These are phyloP conservation scores for Eupithecia subfuscata DNA, from an alignment of 2,888 invertebrate genomes.

Conservation along the genomic window DNA sequence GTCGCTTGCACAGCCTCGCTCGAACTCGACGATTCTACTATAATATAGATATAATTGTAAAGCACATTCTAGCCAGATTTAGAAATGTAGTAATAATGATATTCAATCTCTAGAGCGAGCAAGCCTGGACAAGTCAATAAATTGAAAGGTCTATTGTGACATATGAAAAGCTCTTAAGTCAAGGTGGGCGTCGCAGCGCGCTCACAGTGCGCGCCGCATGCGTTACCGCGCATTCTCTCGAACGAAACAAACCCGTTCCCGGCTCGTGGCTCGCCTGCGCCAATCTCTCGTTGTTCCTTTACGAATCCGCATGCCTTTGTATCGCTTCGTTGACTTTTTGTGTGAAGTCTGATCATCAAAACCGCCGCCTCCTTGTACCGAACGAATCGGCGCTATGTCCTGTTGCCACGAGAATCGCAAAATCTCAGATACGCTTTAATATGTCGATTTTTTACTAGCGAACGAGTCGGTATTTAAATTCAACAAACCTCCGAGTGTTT, in stretches of 20 bases:
- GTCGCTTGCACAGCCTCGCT: constrained; percentile 49
- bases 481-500: constrained; percentile 48
- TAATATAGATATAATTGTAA: constrained; percentile 26
- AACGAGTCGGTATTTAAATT: constrained; percentile 46
- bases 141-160: constrained; percentile 49
- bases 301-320: constrained; percentile 71
- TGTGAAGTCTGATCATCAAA: constrained; percentile 64
- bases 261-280: constrained; percentile 54
- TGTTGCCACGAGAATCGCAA: constrained; percentile 49
- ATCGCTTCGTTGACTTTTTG: constrained; percentile 68
- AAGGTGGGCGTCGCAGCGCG: constrained; percentile 55
- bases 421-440: constrained; percentile 42
- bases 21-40: constrained; percentile 19
- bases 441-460: constrained; percentile 38
- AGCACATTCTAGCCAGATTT: constrained; percentile 12
- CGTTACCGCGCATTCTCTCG: constrained; percentile 73
- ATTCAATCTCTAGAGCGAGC: constrained; percentile 30
- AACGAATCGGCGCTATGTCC: constrained; percentile 55
- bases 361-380: constrained; percentile 60
- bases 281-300: constrained; percentile 69
- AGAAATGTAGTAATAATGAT: constrained; percentile 34
- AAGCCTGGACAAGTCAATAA: constrained; percentile 27
- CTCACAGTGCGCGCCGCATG: constrained; percentile 67
- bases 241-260: constrained; percentile 69
- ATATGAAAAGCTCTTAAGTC: constrained; percentile 61